Base-by-base conservation (phyloP, 2,888 invertebrate species). In the Allolobophora icterica region DNA sequence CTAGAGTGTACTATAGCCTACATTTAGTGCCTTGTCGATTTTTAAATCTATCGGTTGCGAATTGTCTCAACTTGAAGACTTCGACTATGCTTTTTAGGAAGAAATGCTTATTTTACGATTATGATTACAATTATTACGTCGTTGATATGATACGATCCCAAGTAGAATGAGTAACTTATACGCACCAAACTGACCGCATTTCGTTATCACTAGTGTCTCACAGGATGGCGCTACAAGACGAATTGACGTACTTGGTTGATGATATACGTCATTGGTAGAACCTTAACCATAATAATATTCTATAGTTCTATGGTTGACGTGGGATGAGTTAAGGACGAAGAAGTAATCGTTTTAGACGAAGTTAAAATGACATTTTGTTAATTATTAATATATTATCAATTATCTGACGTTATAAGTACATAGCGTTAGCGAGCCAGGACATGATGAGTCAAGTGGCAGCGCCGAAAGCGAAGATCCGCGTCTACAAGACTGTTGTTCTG, bases 401-500 rank as follows among this genome's bases (percentile, higher is more conserved):
- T 38, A 87, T 87, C 38, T 34, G n/a, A 19, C 38, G 87, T 35
- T 87, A 71, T 87, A 87, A 87, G 19, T 24, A 38, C 34, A 24
- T 35, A 21, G 87, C 17, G 33, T 35, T 87, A 35, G 35, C 4
- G 87, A 34, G 87, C 21, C 6, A 34, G 35, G 5, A 21, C 34
- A 87, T 6, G 87, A 87, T 87, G 87, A 87, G 87, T 87, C 87
- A 87, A 87, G 87, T 38, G 33, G 38, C 87, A 38, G 87, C 91
- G 35, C 89, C 91, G 33, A 91, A 91, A 89, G 35, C 84, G 90
- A 90, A 90, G 90, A 89, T 91, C 34, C 91, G 92, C 13, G 97
- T 97, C 93, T 98, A 97, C 96, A 98, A 98, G 96, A 97, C 98
- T 94, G 98, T 98, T 92, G 98, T 98, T 93, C 96, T 98, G 91